Evolutionary conservation across 2,888 invertebrate genomes (phyloP), one percentile per base, ranked within the genome.

Genomic region (Sipha maydis): DNA sequence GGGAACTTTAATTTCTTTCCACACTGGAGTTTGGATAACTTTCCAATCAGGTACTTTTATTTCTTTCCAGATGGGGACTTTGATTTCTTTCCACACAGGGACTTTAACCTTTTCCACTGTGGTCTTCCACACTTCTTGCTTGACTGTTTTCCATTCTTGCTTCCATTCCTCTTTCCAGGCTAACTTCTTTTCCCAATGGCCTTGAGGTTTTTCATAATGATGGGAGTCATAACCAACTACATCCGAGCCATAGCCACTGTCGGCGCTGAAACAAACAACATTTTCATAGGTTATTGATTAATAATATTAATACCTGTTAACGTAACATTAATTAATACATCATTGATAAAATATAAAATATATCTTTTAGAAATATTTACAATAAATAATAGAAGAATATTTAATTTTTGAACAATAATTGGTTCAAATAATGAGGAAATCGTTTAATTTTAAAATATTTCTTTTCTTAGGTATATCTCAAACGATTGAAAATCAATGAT

Each of bases 91-190:
- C 92, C 93, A 93, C 25, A 91, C 91, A 0, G 92, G 95, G 5
- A 95, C 94, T 91, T 95, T 94, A 69, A 95, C 93, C 91, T 96
- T 95, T 90, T 95, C 95, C 95, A 95, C 96, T 91, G 95, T 94
- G 54, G 94, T 93, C 92, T 95, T 95, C 95, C 95, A 95, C 80
- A 93, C 92, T 86, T 95, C 93, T 91, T 96, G 96, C 90, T 96
- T 95, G 77, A 95, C 94, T 0, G 94, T 94, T 90, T 95, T 93
- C 92, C 92, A 93, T 19, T 91, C 91, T 91, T 96, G 95, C 90
- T 95, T 94, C 95, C 95, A 96, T 90, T 96, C 96, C 89, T 95
- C 95, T 92, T 96, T 96, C 96, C 96, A 97, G 54, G 94, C 94
- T 78, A 96, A 93, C 92, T 96, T 96, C 92, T 96, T 96, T 92